Evolutionary conservation across 2,888 invertebrate genomes (phyloP).

Genomic region (Mimas tiliae): DNA sequence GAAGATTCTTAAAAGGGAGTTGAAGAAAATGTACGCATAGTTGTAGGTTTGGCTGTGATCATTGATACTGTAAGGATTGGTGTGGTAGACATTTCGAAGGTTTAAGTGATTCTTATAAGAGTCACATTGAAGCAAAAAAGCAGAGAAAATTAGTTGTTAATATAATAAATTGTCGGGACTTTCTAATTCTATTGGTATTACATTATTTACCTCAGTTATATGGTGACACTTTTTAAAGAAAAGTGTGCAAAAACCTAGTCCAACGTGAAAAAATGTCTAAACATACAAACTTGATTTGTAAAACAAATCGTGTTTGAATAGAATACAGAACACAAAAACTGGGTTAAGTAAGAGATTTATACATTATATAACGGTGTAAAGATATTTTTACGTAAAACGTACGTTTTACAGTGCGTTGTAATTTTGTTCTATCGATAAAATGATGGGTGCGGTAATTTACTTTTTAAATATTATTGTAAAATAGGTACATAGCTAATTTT

Average conservation of each 20-base stretch:
- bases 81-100: neutral
- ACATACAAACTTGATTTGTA: neutral
- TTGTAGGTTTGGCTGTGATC: neutral
- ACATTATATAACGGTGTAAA: neutral
- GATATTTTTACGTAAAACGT: neutral
- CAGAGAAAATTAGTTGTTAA: neutral
- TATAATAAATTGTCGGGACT: neutral
- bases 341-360: neutral
- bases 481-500: too few relatives aligned
- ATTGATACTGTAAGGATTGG: neutral
- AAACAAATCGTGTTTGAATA: neutral
- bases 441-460: neutral
- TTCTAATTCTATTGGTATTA: neutral
- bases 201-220: too few relatives aligned
- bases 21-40: slow-evolving; percentile 80
- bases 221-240: too few relatives aligned
- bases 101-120: neutral
- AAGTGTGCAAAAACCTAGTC: too few relatives aligned
- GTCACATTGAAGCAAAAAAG: neutral
- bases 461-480: neutral
- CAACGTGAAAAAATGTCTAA: neutral
- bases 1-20: slow-evolving; percentile 89
- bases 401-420: neutral
- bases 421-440: neutral
- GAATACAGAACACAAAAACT: neutral